Conservation (phyloP, 2,888 invertebrate species). For the Orchesella flavescens region DNA sequence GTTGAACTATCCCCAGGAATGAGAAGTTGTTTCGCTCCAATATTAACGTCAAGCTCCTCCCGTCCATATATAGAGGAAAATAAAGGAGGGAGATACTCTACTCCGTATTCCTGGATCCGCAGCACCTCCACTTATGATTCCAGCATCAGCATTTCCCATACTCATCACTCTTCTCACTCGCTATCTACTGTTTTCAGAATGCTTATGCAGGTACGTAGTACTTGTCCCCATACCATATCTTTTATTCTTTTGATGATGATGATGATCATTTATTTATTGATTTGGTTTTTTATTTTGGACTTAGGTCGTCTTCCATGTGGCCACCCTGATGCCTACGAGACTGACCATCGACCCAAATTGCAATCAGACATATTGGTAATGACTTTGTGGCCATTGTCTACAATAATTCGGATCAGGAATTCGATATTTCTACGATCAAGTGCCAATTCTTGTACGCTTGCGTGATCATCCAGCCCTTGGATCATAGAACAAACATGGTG, state of each 20-base stretch:
- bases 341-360: constrained; percentile 86
- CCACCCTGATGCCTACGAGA: constrained; percentile 94
- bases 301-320: constrained; percentile 91
- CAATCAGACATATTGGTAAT: constrained; percentile 95
- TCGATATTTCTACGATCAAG: constrained; percentile 93
- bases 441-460: constrained; percentile 96
- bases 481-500: constrained; percentile 89
- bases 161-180: constrained; percentile 86
- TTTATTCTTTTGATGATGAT: neutral
- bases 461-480: constrained; percentile 91
- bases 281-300: too few species aligned
- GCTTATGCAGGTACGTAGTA: constrained; percentile 82
- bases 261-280: neutral
- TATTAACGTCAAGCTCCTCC: too few species aligned
- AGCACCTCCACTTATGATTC: too few species aligned
- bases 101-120: too few species aligned
- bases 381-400: constrained; percentile 97
- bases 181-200: constrained; percentile 91
- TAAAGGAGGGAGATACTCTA: too few species aligned
- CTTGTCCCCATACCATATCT: too few species aligned
- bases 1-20: too few species aligned
- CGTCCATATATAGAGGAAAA: too few species aligned
- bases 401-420: constrained; percentile 95
- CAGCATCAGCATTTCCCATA: too few species aligned
- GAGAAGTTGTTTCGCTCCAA: too few species aligned